Conservation (phyloP, 2,888 invertebrate genomes). For the Orthosia gracilis region DNA sequence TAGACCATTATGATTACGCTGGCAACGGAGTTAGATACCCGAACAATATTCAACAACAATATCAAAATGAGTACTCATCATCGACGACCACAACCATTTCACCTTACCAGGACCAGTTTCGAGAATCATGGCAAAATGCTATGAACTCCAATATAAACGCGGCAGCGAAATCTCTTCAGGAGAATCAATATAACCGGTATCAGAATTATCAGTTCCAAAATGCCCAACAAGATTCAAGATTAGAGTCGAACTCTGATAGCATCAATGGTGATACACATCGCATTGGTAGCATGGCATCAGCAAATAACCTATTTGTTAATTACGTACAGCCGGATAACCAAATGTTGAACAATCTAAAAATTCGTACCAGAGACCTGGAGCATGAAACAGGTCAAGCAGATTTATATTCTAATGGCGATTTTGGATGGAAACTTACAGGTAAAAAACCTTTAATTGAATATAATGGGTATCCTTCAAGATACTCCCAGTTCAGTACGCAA, state of each 20-base stretch:
- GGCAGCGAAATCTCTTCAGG: constrained; percentile 82
- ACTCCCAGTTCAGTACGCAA: constrained; percentile 75
- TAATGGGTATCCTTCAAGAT: constrained; percentile 76
- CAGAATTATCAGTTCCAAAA: constrained; percentile 76
- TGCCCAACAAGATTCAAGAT: constrained; percentile 76
- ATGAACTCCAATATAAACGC: constrained; percentile 75
- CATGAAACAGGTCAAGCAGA: constrained; percentile 79
- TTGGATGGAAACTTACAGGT: constrained; percentile 87
- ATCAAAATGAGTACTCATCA: constrained; percentile 81
- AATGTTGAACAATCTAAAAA: constrained; percentile 75
- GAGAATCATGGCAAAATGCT: constrained; percentile 81
- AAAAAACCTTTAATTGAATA: constrained; percentile 81
- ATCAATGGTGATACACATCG: constrained; percentile 82
- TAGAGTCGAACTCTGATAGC: constrained; percentile 73
- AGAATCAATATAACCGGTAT: constrained; percentile 77
- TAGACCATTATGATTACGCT: constrained; percentile 87
- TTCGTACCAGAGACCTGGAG: constrained; percentile 79
- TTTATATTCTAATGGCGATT: constrained; percentile 87
- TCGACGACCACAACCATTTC: constrained; percentile 81
- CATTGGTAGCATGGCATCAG: constrained; percentile 79
- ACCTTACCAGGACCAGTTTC: constrained; percentile 77
- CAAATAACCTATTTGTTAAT: constrained; percentile 85
- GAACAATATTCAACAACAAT: constrained; percentile 78
- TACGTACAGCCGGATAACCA: constrained; percentile 84
- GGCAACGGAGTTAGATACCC: constrained; percentile 85